phyloP scores from a whole-genome alignment of 2,113 vertebrate genomes.

The Sialia sialis region DNA sequence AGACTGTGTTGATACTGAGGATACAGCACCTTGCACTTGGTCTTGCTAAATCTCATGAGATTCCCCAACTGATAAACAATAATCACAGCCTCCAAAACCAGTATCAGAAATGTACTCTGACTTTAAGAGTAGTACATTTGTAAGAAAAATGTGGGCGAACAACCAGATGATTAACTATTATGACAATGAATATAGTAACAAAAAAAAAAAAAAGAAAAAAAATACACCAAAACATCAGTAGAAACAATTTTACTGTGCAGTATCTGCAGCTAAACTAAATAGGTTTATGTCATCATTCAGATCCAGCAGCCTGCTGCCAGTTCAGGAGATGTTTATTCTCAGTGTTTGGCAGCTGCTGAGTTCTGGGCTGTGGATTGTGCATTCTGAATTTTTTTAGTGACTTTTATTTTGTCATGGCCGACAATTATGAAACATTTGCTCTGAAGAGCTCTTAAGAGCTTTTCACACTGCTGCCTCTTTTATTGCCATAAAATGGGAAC shows the following conservation, averaged over 20 bases:
- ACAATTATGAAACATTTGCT: conserved; percentile 20
- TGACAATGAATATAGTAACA: background rate
- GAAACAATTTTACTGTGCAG: background rate
- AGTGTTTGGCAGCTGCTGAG: background rate
- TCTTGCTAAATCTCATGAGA: background rate
- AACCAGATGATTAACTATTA: background rate
- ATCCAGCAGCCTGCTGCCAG: background rate
- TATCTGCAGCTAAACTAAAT: background rate
- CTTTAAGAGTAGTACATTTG: background rate
- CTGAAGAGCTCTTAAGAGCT: background rate
- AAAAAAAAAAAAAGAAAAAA: background rate
- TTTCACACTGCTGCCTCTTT: background rate
- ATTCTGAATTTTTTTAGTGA: background rate
- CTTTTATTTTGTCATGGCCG: conserved; percentile 10
- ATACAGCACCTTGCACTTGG: background rate
- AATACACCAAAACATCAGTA: too few species aligned
- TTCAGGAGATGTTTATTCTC: background rate
- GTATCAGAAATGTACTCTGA: background rate
- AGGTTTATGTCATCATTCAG: background rate
- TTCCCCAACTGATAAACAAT: background rate
- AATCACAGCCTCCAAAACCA: background rate
- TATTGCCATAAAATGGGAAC: conserved; percentile 6
- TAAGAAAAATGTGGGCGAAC: background rate
- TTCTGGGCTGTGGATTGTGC: background rate
- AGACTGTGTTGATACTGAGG: background rate